phyloP scores from a whole-genome alignment of 2,113 vertebrate species.

The Romanogobio albipinnatus region DNA sequence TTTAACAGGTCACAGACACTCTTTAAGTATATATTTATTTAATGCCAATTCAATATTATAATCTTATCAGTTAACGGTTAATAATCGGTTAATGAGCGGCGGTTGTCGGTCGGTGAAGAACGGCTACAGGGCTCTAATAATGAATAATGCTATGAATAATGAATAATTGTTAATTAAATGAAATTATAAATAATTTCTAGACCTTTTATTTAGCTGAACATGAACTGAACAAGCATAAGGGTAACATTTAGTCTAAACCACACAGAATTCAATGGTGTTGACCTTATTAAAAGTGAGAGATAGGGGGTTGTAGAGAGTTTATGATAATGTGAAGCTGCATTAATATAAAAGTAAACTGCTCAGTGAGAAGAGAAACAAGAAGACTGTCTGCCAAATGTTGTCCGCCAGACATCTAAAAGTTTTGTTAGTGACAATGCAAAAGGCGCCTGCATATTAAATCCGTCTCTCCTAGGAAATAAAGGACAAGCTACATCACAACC shows the following conservation, averaged over 20 bases:
- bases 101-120: too few species aligned
- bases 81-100: too few species aligned
- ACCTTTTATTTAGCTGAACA: background rate
- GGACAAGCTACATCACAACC: background rate
- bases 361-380: background rate
- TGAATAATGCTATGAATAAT: conserved; percentile 17
- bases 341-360: conserved; percentile 16
- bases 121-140: background rate
- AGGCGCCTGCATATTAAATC: conserved; percentile 5
- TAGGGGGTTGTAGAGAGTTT: background rate
- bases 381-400: background rate
- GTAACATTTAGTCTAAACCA: conserved; percentile 13
- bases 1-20: too few species aligned
- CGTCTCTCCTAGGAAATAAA: background rate
- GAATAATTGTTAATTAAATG: conserved; percentile 12
- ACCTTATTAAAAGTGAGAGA: conserved; percentile 36
- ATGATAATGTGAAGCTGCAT: background rate
- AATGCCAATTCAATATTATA: too few species aligned
- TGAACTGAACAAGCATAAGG: background rate
- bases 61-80: too few species aligned
- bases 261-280: background rate
- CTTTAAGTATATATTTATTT: too few species aligned
- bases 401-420: conserved; percentile 19
- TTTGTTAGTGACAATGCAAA: conserved; percentile 17
- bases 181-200: conserved; percentile 6